A percentile compares a stretch with the other conserved stretches of the same genome.
These are phyloP conservation scores for Azorinus chamasolen DNA, from an alignment of 2,888 invertebrate genomes.

Conservation along the genomic window DNA sequence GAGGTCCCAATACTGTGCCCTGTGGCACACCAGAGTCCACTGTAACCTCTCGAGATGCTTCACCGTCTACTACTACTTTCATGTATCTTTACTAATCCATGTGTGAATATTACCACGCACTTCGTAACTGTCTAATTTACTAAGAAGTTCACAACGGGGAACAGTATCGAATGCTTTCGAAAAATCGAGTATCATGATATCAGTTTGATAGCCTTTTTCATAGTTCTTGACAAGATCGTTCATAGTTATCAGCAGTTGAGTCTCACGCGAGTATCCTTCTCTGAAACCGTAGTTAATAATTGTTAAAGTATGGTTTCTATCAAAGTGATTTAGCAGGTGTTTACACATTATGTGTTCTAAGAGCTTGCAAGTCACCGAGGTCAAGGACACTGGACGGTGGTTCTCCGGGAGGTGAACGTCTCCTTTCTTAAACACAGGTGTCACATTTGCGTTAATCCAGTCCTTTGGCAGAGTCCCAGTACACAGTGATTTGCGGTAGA, in stretches of 20 bases:
- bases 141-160: conserved; percentile 29
- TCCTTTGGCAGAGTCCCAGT: conserved; percentile 22
- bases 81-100: conserved; percentile 29
- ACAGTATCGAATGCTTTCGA: conserved; percentile 52
- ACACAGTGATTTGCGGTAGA: conserved; percentile 28
- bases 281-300: conserved; percentile 42
- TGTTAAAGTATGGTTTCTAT: conserved; percentile 40
- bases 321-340: conserved; percentile 41
- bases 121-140: conserved; percentile 36
- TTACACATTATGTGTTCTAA: conserved; percentile 53
- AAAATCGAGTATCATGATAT: conserved; percentile 44
- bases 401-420: conserved; percentile 32
- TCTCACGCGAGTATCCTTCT: conserved; percentile 43
- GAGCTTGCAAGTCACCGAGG: not conserved
- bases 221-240: not conserved
- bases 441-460: conserved; percentile 23
- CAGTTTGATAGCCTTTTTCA: conserved; percentile 14
- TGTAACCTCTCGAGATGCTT: no score
- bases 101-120: conserved; percentile 16
- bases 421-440: conserved; percentile 47
- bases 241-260: no score
- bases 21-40: no score
- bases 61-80: no score
- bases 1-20: no score
- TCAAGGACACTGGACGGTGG: conserved; percentile 56